phyloP scores from a whole-genome alignment of 2,113 vertebrate genomes.

The Herpailurus yagouaroundi region DNA sequence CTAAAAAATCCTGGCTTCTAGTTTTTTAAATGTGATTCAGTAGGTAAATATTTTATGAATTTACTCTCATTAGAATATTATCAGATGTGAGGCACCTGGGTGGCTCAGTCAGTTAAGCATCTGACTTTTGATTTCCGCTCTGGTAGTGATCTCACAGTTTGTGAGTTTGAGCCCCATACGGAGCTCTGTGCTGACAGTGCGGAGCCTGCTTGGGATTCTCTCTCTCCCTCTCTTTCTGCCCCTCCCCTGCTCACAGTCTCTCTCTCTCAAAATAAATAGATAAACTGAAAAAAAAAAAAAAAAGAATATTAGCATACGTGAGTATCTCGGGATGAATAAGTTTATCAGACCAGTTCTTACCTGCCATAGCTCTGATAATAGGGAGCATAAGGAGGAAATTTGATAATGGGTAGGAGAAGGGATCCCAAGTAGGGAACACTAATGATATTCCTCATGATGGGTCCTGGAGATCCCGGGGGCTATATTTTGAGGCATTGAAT shows the following conservation, averaged over 20 bases:
- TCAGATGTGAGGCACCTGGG: not conserved
- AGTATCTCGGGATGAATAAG: not conserved
- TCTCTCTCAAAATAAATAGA: too few relatives aligned
- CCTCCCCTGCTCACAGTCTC: too few relatives aligned
- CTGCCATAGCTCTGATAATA: not conserved
- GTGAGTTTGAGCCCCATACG: too few relatives aligned
- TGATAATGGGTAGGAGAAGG: not conserved
- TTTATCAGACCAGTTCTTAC: not conserved
- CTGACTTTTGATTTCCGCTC: too few relatives aligned
- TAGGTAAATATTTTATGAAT: not conserved
- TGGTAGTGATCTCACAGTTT: too few relatives aligned
- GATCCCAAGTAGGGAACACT: not conserved
- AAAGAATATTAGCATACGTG: not conserved
- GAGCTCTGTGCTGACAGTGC: too few relatives aligned
- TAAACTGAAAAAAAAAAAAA: too few relatives aligned
- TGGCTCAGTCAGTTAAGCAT: too few relatives aligned
- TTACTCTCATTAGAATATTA: not conserved
- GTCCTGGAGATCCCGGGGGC: too few relatives aligned
- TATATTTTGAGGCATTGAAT: not conserved
- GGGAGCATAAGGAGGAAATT: not conserved
- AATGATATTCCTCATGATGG: not conserved
- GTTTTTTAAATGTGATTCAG: not conserved
- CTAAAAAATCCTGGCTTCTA: not conserved
- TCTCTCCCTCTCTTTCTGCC: too few relatives aligned
- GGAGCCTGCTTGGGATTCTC: too few relatives aligned